These are phyloP conservation scores for Leptinotarsa peninsularis DNA, from an alignment of 2,888 invertebrate species.

Conservation along the genomic window DNA sequence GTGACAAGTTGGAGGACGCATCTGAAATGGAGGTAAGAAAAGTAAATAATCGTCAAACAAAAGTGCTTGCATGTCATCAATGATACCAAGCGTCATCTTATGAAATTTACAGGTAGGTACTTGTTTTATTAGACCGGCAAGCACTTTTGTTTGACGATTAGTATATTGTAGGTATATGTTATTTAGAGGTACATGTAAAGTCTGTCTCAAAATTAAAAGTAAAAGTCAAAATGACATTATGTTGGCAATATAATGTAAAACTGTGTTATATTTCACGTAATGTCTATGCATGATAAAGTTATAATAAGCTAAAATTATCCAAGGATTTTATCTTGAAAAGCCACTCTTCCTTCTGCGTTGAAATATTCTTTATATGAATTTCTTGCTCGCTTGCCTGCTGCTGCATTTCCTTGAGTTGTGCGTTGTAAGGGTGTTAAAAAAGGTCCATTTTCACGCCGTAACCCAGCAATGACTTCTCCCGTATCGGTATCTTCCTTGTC, in stretches of 20 bases:
- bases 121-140: conserved; percentile 1
- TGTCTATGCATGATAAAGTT: conserved; percentile 5
- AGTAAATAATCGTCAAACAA: conserved; percentile 12
- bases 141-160: conserved; percentile 7
- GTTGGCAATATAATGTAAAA: conserved; percentile 13
- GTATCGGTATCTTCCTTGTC: conserved; percentile 11
- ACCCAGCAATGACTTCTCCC: conserved; percentile 4
- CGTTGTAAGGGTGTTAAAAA: conserved; percentile 5
- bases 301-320: conserved; percentile 10
- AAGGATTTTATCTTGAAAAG: conserved; percentile 8
- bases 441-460: conserved; percentile 8
- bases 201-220: conserved; percentile 6
- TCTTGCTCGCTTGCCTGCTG: conserved; percentile 12
- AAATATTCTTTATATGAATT: conserved; percentile 8
- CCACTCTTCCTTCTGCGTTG: conserved; percentile 10
- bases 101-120: conserved; percentile 15
- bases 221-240: conserved; percentile 16
- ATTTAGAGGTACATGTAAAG: conserved; percentile 7
- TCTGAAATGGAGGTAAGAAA: conserved; percentile 17
- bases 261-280: background rate
- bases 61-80: conserved; percentile 2
- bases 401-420: conserved; percentile 8
- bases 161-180: conserved; percentile 13
- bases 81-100: conserved; percentile 12
- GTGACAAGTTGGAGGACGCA: conserved; percentile 8